Evolutionary conservation across 2,888 invertebrate species (phyloP).

Genomic region (Herminia tarsipennalis): DNA sequence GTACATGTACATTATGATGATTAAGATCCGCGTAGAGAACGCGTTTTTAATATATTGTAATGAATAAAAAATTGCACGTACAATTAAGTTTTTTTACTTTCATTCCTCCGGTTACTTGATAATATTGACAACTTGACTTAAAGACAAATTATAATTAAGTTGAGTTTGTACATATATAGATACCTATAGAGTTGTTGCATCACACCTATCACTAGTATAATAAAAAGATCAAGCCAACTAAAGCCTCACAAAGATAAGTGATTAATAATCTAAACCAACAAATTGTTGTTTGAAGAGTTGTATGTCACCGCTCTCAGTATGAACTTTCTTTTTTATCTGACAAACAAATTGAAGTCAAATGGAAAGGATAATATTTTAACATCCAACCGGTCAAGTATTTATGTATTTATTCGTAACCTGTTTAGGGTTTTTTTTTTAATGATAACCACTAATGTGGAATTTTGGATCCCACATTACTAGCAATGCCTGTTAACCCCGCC

Average conservation of each 20-base stretch:
- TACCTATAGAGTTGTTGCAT: background rate
- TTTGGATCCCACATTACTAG: background rate
- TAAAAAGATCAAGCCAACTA: background rate
- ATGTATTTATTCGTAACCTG: conserved; percentile 1
- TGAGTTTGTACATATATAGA: background rate
- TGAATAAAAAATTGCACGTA: too few relatives aligned
- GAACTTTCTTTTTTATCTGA: conserved; percentile 30
- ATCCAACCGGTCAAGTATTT: background rate
- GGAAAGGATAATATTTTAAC: conserved; percentile 2
- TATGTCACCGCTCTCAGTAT: conserved; percentile 16
- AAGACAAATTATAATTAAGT: too few relatives aligned
- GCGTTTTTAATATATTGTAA: too few relatives aligned
- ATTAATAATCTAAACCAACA: conserved; percentile 24
- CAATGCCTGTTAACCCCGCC: too few relatives aligned
- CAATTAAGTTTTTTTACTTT: too few relatives aligned
- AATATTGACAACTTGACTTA: too few relatives aligned
- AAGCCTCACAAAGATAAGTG: too few relatives aligned
- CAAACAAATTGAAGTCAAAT: conserved; percentile 7
- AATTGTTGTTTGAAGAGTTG: conserved; percentile 28
- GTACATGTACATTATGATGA: too few relatives aligned
- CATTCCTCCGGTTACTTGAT: too few relatives aligned
- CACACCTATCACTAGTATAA: background rate
- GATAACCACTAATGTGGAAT: background rate
- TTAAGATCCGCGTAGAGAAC: too few relatives aligned
- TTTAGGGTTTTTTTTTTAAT: too few relatives aligned